Conservation (phyloP, 2,888 invertebrate genomes). For the Suillia variegata region DNA sequence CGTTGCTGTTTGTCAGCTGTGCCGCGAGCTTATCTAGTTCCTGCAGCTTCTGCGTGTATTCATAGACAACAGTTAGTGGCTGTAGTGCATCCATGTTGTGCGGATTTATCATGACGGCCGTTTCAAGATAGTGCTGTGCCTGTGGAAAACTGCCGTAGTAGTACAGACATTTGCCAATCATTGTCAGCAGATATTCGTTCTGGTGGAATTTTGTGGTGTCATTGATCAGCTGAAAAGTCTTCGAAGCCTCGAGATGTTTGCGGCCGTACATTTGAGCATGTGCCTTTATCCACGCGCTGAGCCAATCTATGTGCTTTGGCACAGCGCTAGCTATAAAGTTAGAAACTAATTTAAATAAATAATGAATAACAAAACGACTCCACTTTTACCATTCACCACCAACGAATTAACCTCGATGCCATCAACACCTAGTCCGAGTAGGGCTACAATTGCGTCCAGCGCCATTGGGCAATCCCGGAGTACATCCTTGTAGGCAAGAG, state of each 20-base stretch:
- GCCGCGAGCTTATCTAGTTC: constrained; percentile 70
- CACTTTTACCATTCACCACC: constrained; percentile 67
- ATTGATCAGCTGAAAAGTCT: constrained; percentile 71
- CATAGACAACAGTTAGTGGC: constrained; percentile 68
- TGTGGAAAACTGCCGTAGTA: constrained; percentile 73
- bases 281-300: constrained; percentile 69
- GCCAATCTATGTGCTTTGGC: constrained; percentile 63
- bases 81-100: constrained; percentile 68
- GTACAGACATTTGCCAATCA: constrained; percentile 75
- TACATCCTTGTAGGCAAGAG: constrained; percentile 79
- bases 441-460: constrained; percentile 74
- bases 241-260: constrained; percentile 72
- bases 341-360: neutral
- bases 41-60: constrained; percentile 65
- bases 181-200: constrained; percentile 70
- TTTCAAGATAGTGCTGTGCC: constrained; percentile 63
- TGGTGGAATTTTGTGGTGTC: constrained; percentile 69
- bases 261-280: constrained; percentile 70
- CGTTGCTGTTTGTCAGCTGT: constrained; percentile 51
- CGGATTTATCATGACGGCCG: constrained; percentile 64
- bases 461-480: constrained; percentile 77
- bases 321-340: constrained; percentile 41
- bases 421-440: constrained; percentile 73
- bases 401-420: constrained; percentile 77
- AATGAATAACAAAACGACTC: neutral